Conservation (phyloP, 2,113 vertebrate genomes). For the Hystrix cristata region DNA sequence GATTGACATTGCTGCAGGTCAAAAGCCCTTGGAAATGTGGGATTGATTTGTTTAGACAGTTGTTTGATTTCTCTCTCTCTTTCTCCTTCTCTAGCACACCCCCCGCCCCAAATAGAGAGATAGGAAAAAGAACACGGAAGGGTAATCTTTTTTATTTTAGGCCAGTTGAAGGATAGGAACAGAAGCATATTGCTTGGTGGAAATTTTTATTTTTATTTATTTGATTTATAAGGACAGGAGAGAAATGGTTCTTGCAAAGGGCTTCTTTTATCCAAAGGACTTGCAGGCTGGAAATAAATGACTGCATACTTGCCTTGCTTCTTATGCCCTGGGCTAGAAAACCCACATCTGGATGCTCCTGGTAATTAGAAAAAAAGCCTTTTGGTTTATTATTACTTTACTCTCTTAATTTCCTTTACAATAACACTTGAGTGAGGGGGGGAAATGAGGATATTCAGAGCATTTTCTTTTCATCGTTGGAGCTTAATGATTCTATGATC, state of each 20-base stretch:
- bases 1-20: constrained; percentile 80
- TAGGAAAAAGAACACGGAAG: constrained; percentile 76
- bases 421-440: not conserved
- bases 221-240: constrained; percentile 82
- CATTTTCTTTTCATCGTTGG: not conserved
- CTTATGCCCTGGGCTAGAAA: constrained; percentile 74
- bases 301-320: constrained; percentile 75
- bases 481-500: not conserved
- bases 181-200: constrained; percentile 82
- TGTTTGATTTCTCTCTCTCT: constrained; percentile 84
- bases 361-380: not conserved
- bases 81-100: constrained; percentile 47
- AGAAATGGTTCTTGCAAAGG: constrained; percentile 78
- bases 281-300: constrained; percentile 80
- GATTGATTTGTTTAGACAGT: constrained; percentile 88
- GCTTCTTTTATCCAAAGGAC: constrained; percentile 82
- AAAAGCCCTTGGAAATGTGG: constrained; percentile 80
- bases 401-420: constrained; percentile 44
- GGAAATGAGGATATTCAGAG: not conserved
- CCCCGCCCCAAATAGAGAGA: constrained; percentile 1
- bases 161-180: constrained; percentile 76
- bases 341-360: not conserved
- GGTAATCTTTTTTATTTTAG: constrained; percentile 82
- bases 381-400: not conserved
- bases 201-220: constrained; percentile 85